Evolutionary conservation across 2,113 vertebrate species (phyloP), one percentile per base, ranked within the genome.

Genomic region (Rhabdomys dilectus): DNA sequence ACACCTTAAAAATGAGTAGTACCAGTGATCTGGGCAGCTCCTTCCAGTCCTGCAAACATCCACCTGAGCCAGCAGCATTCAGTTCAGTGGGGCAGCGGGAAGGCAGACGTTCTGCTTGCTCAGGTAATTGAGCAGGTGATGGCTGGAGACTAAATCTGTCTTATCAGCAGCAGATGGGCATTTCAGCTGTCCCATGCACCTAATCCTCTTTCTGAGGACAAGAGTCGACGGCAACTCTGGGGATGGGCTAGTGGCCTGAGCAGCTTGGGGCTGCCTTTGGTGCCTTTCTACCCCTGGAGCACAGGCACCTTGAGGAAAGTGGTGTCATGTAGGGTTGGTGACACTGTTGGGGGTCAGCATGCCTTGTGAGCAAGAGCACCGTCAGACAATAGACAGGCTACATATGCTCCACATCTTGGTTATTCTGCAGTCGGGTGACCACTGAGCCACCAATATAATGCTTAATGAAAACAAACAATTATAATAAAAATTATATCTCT

Each of bases 121-220:
- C 53, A 94, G 95, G 97, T 89, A 66, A 96, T 77, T 91, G 97
- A 88, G 6, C 34, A 66, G 97, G 97, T 42, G 29, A 22, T 0
- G 1, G 77, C 75, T n/a, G 26, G 58, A 2, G 11, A 42, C 87
- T 29, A 84, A 92, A 93, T 45, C 82, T 15, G 6, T 39, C 87
- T 94, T 93, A 95, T 53, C 70, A 73, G 58, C 4, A 82, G 78
- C 84, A 96, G 96, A 93, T 0, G 1, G 88, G 93, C 94, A 76
- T 80, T 34, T 42, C 34, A 58, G 58, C 90, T 76, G 56, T 56
- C 75, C 81, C 94, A 0, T 48, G 78, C 12, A 84, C 86, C 93
- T 66, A 77, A 64, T 72, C 91, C 91, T 36, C 76, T 92, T 45
- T 1, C 1, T 53, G 13, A 72, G 91, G 85, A 91, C 60, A 80